phyloP scores from a whole-genome alignment of 2,113 vertebrate species.

The Clarias gariepinus region DNA sequence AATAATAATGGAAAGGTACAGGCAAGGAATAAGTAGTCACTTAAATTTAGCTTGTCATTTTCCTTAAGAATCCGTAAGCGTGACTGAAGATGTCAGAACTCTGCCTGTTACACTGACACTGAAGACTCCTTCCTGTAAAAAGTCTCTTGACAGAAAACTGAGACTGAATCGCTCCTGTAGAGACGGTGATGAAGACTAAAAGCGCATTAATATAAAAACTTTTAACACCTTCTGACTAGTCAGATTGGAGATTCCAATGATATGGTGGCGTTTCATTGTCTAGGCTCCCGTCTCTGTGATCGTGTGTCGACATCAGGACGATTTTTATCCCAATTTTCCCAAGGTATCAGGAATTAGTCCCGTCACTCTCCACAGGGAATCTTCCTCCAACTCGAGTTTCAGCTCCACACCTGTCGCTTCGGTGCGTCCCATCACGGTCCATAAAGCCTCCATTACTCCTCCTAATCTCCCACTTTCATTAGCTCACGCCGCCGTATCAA shows the following conservation, averaged over 20 bases:
- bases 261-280: background rate
- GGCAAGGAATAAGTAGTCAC: too few relatives aligned
- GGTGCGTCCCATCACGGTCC: conserved; percentile 52
- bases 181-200: background rate
- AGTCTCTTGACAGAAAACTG: background rate
- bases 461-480: conserved; percentile 70
- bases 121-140: background rate
- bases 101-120: background rate
- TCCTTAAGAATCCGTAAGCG: too few relatives aligned
- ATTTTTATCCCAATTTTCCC: background rate
- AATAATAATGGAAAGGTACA: too few relatives aligned
- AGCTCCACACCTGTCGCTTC: conserved; percentile 72
- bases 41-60: too few relatives aligned
- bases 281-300: too few relatives aligned
- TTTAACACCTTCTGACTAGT: background rate
- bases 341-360: background rate
- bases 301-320: background rate
- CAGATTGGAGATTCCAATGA: background rate
- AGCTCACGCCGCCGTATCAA: conserved; percentile 67
- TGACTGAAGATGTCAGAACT: background rate
- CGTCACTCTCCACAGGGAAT: conserved; percentile 18
- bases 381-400: conserved; percentile 64
- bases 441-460: conserved; percentile 69
- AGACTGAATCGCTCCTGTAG: background rate
- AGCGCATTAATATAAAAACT: too few relatives aligned